Evolutionary conservation across 2,113 vertebrate genomes (phyloP), one percentile per base, ranked within the genome.

Genomic region (Clinocottus analis): DNA sequence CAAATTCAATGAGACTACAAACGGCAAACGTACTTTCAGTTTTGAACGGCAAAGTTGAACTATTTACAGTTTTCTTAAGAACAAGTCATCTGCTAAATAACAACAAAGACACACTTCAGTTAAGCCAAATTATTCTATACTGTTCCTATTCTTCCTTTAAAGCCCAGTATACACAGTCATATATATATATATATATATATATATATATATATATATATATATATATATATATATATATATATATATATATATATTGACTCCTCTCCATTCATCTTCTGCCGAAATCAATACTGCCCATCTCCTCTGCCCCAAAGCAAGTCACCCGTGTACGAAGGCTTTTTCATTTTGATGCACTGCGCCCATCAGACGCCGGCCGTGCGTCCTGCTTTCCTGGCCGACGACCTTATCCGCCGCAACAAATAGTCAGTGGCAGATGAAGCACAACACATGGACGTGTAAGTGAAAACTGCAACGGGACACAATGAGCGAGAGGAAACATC

Each of bases 211-310:
- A n/a, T n/a, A n/a, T n/a, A n/a, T n/a, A n/a, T n/a, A n/a, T n/a
- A n/a, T n/a, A n/a, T n/a, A n/a, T n/a, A n/a, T n/a, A n/a, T n/a
- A n/a, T n/a, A n/a, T n/a, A n/a, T n/a, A n/a, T n/a, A n/a, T n/a
- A n/a, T n/a, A n/a, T n/a, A n/a, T n/a, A n/a, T n/a, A n/a, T n/a
- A n/a, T n/a, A n/a, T n/a, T n/a, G n/a, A 83, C 83, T 83, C 79
- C 29, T 33, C 71, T 59, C 81, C 31, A 84, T 80, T 79, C 77
- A 35, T 41, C 43, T 19, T 13, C 47, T 41, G 39, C 51, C 72
- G 7, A 58, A 62, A 84, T 87, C 83, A 75, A 85, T 90, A 87
- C 45, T 5, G n/a, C 17, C 66, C n/a, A 75, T 83, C 35, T 79
- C 61, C 8, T 35, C 63, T 64, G 51, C 56, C 49, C 27, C 17